Base-by-base conservation (phyloP, 2,888 invertebrate genomes). In the Fragum fragum region DNA sequence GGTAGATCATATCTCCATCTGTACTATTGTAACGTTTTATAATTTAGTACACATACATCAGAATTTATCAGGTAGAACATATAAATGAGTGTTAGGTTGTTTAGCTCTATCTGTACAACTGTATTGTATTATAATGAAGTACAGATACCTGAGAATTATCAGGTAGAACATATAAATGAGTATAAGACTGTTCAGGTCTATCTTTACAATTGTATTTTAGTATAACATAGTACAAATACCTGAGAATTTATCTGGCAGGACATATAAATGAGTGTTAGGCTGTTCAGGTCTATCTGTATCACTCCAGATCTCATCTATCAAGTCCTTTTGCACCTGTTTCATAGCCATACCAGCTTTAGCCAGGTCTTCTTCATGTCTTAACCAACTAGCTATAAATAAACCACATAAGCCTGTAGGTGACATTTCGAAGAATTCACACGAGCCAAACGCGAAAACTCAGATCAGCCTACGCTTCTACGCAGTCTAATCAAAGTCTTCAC, bases 301-400 rank as follows among this genome's bases (percentile, higher is more conserved):
- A 26, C 73, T 77, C 98, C 98, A 98, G 81, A 98, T 96, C 86
- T 96, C 93, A 92, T 98, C 98, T 16, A 98, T 95, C 55, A 98
- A 95, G 89, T 97, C 97, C 3, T 6, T n/a, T 1, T 71, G 23
- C 5, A 71, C 21, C 11, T 83, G 59, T 7, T 85, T 79, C 69
- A 92, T 63, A 7, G 36, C 52, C 39, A 88, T 86, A 14, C 81
- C 81, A 21, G 70, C 73, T 53, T 61, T 70, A 29, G 29, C 57
- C 11, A 90, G 47, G 9, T 82, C 79, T 1, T 87, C 87, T 28
- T 81, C 73, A 36, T 78, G 69, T 7, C 69, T 52, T 69, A 89
- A 81, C 87, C 89, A 87, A 28, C 61, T 83, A 7, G 76, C 87
- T 90, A 18, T 7, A 70, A 47, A 47, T 9, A 39, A 39, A 39